Base-by-base conservation (phyloP, 2,113 vertebrate species). In the Nycticryphes semicollaris region DNA sequence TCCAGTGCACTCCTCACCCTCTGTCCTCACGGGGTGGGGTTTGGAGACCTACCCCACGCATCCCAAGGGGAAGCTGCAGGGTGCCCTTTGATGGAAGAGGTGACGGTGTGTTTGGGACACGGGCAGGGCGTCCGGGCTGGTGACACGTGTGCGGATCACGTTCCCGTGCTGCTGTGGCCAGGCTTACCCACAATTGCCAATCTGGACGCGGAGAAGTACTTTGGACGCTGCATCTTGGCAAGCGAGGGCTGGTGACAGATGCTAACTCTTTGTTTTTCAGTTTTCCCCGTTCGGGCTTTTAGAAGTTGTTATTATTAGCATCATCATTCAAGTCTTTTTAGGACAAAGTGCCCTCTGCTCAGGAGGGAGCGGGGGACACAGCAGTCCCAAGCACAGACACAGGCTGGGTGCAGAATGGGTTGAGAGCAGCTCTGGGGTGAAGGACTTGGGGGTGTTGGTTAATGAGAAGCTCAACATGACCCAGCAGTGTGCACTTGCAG, bases 251-350 rank as follows among this genome's bases (percentile, higher is more conserved):
- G 86, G 73, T 88, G 80, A 51, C 91, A 94, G 95, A 92, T 96
- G 95, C 91, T 89, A 74, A 63, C 56, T 84, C 95, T 92, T 96
- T 87, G 89, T 89, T 94, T 93, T 81, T 90, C 84, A 69, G 30
- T 88, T 74, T 89, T 74, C 73, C 63, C 80, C 3, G 0, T 69
- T n/a, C 4, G 4, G 84, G 87, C 73, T 91, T 93, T 85, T 60
- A 23, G 75, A 72, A 70, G 73, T 84, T 45, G 84, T 84, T 95
- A 66, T 94, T 97, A 74, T 85, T 85, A 91, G 82, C 57, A 15
- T 18, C 14, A 3, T 31, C 2, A 1, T 81, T 76, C 48, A 28
- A 68, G 48, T 73, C 57, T 85, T 91, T 76, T 68, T 62, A 73
- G 94, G 87, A 82, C 74, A 43, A 21, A 76, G 70, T 8, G 31